Conservation (phyloP, 2,113 vertebrate genomes). For the Semicossyphus pulcher region DNA sequence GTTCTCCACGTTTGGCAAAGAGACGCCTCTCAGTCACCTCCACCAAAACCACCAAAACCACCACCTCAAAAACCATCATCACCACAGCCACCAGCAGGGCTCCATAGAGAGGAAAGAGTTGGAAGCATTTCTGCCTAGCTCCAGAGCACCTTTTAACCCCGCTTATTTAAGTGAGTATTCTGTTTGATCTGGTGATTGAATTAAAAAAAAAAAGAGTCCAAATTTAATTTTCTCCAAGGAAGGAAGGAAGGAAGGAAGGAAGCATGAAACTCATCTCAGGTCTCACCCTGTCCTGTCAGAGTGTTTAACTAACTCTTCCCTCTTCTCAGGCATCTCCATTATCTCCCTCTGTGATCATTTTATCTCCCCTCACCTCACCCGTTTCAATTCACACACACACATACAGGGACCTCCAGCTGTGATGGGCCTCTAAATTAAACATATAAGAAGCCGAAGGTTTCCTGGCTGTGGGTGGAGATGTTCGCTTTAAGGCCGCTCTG, state of each 20-base stretch:
- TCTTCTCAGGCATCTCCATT: constrained; percentile 59
- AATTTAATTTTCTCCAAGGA: constrained; percentile 63
- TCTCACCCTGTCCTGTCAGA: constrained; percentile 50
- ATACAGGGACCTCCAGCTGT: neutral
- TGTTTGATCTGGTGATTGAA: constrained; percentile 49
- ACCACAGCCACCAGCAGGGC: constrained; percentile 79
- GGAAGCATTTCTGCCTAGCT: constrained; percentile 93
- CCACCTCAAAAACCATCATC: constrained; percentile 73
- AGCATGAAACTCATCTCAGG: constrained; percentile 63
- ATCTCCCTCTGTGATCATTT: constrained; percentile 34
- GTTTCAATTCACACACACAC: constrained; percentile 12
- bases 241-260: constrained; percentile 47
- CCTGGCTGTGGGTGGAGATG: constrained; percentile 34
- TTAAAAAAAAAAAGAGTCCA: constrained; percentile 42
- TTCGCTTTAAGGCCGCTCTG: constrained; percentile 31
- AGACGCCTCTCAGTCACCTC: constrained; percentile 84
- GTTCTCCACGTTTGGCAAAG: constrained; percentile 98
- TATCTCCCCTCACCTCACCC: constrained; percentile 27
- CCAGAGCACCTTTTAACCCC: constrained; percentile 92
- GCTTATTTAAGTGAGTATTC: constrained; percentile 96
- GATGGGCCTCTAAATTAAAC: constrained; percentile 35
- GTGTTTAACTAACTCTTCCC: constrained; percentile 69
- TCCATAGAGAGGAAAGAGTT: constrained; percentile 95
- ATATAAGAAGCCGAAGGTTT: constrained; percentile 36
- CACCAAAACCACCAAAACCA: constrained; percentile 63